These are phyloP conservation scores for Philypnodon macrostomus DNA, from an alignment of 2,797 vertebrate species.

Conservation along the genomic window DNA sequence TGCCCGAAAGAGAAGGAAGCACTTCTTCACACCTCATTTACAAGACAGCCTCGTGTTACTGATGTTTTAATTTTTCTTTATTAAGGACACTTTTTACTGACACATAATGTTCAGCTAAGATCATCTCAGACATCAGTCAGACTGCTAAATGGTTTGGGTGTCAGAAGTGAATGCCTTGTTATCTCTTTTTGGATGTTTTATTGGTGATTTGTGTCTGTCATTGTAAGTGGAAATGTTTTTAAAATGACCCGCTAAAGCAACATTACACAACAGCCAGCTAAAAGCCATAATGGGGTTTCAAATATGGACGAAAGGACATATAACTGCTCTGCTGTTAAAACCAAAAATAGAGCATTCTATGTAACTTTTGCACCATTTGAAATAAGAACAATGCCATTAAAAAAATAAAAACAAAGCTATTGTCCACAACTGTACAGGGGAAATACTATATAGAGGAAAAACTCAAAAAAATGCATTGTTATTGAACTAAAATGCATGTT, in stretches of 20 bases:
- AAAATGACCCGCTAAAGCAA: conserved; percentile 8
- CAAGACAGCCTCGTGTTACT: conserved; percentile 27
- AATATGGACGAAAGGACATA: no score
- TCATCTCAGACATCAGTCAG: conserved; percentile 23
- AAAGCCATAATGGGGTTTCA: no score
- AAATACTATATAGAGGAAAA: no score
- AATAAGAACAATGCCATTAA: no score
- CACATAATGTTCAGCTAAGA: conserved; percentile 29
- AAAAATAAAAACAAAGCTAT: no score
- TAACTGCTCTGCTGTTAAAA: no score
- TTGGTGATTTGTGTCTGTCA: conserved; percentile 22
- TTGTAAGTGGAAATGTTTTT: conserved; percentile 14
- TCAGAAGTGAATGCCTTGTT: conserved; percentile 15
- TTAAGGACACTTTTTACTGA: conserved; percentile 29
- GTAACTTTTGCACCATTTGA: no score
- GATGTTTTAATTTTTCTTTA: conserved; percentile 45
- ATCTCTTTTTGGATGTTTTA: conserved; percentile 14
- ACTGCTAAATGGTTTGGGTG: conserved; percentile 13
- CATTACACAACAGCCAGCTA: conserved; percentile 16
- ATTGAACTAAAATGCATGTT: no score
- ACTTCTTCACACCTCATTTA: conserved; percentile 56
- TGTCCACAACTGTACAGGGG: no score
- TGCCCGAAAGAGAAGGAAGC: conserved; percentile 38
- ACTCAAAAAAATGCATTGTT: no score
- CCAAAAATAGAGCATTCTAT: no score